Evolutionary conservation across 2,888 invertebrate genomes (phyloP).

Genomic region (Lysandra coridon): DNA sequence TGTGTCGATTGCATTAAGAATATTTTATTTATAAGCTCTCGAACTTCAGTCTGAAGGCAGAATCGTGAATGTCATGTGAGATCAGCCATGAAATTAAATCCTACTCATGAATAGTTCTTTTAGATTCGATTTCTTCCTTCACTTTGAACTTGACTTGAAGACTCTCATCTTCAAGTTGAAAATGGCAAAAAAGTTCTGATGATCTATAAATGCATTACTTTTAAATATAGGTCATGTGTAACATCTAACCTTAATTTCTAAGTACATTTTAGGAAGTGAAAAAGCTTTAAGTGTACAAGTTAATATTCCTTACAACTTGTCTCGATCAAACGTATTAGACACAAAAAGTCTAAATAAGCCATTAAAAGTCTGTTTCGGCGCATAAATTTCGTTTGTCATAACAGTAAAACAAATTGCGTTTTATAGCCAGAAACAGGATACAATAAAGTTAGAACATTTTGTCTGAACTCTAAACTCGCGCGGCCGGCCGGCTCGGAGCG

Average conservation of each 20-base stretch:
- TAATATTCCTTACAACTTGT: background rate
- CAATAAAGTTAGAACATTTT: constrained; percentile 21
- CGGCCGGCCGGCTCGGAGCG: background rate
- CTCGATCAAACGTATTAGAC: background rate
- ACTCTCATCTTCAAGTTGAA: background rate
- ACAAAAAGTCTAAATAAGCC: background rate
- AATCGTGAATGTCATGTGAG: background rate
- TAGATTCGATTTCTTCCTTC: background rate
- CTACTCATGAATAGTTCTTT: background rate
- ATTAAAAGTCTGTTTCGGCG: background rate
- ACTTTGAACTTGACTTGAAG: background rate
- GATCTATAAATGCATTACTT: no score
- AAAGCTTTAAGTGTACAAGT: background rate
- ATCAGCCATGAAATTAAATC: constrained; percentile 9
- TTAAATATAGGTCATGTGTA: no score
- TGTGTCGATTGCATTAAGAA: background rate
- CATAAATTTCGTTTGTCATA: constrained; percentile 24
- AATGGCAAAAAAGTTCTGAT: background rate
- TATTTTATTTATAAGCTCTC: background rate
- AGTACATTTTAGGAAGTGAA: background rate
- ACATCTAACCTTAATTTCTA: no score
- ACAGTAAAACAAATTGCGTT: constrained; percentile 33
- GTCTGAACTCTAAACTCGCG: background rate
- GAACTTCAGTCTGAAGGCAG: background rate
- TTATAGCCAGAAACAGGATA: constrained; percentile 34